Percentiles rank a stretch among this genome's conserved stretches.
phyloP scores from a whole-genome alignment of 2,888 invertebrate genomes.

The Asteroscopus sphinx region DNA sequence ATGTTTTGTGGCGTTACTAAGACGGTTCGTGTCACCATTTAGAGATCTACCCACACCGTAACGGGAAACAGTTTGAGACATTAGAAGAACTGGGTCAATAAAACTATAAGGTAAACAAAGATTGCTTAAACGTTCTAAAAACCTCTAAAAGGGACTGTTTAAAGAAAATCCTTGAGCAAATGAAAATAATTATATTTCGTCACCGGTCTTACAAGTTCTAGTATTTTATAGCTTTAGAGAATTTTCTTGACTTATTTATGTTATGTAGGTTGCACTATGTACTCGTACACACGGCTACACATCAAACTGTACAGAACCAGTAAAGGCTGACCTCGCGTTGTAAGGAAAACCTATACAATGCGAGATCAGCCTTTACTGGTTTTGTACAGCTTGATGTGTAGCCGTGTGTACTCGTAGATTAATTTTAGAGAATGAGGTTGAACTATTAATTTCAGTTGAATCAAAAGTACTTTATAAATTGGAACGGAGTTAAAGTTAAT shows the following conservation, averaged over 20 bases:
- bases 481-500: slow-evolving; percentile 20
- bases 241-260: slow-evolving; percentile 18
- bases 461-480: slow-evolving; percentile 42
- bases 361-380: no score
- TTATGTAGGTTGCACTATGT: slow-evolving; percentile 6
- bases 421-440: slow-evolving; percentile 34
- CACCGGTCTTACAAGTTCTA: slow-evolving; percentile 10
- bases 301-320: no score
- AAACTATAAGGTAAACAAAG: slow-evolving; percentile 28
- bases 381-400: no score
- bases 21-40: slow-evolving; percentile 17
- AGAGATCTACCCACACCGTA: slow-evolving; percentile 35
- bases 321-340: no score
- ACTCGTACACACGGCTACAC: no score
- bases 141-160: slow-evolving; percentile 12
- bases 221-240: slow-evolving; percentile 13
- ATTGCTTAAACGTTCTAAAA: slow-evolving; percentile 1
- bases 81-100: slow-evolving; percentile 21
- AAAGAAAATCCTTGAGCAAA: slow-evolving; percentile 21
- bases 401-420: no score
- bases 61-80: slow-evolving; percentile 19
- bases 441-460: slow-evolving; percentile 23
- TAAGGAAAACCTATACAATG: no score
- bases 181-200: slow-evolving; percentile 12
- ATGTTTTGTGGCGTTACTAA: not conserved